Evolutionary conservation across 2,888 invertebrate species (phyloP).

Genomic region (Litoditis marina): DNA sequence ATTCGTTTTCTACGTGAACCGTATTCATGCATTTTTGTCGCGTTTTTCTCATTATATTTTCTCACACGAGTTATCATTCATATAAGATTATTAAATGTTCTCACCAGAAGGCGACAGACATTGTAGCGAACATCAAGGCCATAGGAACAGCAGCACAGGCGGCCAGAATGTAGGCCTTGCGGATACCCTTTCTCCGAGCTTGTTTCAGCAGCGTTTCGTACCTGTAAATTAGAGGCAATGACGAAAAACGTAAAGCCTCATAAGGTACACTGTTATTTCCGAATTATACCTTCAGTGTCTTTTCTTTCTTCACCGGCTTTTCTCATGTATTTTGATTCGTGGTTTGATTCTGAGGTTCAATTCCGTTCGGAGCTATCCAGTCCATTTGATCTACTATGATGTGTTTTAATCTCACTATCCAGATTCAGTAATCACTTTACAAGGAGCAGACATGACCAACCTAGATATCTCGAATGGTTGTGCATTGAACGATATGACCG

Average conservation of each 20-base stretch:
- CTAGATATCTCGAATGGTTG: constrained; percentile 54
- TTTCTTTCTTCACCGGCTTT: neutral
- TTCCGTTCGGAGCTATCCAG: too few species aligned
- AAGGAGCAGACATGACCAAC: too few species aligned
- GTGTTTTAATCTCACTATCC: too few species aligned
- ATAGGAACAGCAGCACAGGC: constrained; percentile 45
- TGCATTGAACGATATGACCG: constrained; percentile 58
- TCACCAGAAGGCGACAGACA: constrained; percentile 59
- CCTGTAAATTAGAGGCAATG: constrained; percentile 30
- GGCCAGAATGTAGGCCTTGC: constrained; percentile 56
- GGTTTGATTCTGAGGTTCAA: too few species aligned
- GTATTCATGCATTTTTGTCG: neutral
- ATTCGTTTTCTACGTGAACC: too few species aligned
- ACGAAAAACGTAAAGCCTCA: too few species aligned
- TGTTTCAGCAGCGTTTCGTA: constrained; percentile 50
- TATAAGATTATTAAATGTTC: constrained; percentile 10
- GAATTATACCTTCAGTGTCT: too few species aligned
- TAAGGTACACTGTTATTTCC: too few species aligned
- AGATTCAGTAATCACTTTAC: too few species aligned
- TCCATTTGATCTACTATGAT: too few species aligned
- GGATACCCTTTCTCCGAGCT: constrained; percentile 61
- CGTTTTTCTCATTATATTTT: constrained; percentile 12
- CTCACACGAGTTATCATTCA: neutral
- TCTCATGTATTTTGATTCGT: too few species aligned
- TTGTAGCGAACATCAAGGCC: constrained; percentile 62